Percentiles rank a stretch among this genome's conserved stretches.
Conservation (phyloP, 2,888 invertebrate species). For the Idaea aversata region DNA sequence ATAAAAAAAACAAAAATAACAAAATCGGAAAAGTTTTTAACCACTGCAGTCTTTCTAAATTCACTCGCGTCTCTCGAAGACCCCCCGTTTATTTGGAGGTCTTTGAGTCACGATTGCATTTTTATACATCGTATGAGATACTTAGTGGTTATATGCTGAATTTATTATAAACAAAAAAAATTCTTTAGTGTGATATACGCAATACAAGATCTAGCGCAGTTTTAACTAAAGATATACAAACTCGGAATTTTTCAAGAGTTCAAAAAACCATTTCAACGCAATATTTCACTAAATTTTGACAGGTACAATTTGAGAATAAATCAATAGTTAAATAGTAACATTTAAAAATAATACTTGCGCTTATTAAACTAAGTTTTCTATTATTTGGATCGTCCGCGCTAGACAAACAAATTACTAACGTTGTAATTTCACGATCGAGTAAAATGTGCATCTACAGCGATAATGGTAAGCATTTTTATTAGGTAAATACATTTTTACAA, state of each 20-base stretch:
- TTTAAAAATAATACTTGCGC: constrained; percentile 1
- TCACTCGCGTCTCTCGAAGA: too few species aligned
- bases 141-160: too few species aligned
- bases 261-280: background rate
- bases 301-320: background rate
- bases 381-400: background rate
- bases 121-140: too few species aligned
- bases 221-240: background rate
- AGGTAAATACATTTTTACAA: background rate
- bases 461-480: too few species aligned
- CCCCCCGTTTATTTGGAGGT: too few species aligned
- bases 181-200: background rate
- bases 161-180: too few species aligned
- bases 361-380: background rate
- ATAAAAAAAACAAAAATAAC: too few species aligned
- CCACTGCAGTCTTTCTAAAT: too few species aligned
- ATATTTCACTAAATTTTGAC: background rate
- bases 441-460: background rate
- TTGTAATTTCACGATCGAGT: background rate
- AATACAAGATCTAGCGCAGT: background rate
- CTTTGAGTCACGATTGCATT: too few species aligned
- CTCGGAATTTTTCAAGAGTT: background rate
- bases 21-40: too few species aligned
- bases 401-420: background rate
- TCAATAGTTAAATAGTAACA: background rate